Evolutionary conservation across 2,113 vertebrate species (phyloP), one percentile per base, ranked within the genome.

Genomic region (Tinamus guttatus): DNA sequence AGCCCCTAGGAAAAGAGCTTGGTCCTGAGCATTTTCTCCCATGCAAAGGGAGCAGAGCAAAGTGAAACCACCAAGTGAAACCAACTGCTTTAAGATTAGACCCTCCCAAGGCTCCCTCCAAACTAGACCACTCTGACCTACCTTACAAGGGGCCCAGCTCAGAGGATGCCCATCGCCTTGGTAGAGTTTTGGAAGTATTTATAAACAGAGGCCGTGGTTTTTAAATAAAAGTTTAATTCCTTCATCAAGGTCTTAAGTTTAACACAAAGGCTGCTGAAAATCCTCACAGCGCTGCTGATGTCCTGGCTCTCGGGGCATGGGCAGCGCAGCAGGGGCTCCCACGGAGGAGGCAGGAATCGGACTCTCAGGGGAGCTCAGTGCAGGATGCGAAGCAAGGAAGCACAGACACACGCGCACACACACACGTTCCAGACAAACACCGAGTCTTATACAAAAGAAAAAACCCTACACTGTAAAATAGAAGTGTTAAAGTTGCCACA

Each of bases 211-310:
- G 25, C 63, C 0, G 0, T 17, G 10, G 4, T 84, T 96, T 97
- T 97, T 95, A 96, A 97, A 97, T 96, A 97, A 97, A 94, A 96
- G 90, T 97, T 97, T 97, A 96, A 97, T 97, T 96, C 94, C 96
- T 97, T 96, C 94, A 96, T 90, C 88, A 87, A 92, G 92, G 75
- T 96, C 89, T 94, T 89, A 89, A 90, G 41, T 96, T 97, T 80
- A 88, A 95, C 95, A 97, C 67, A 95, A 93, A 96, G n/a, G 90
- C 76, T 93, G 91, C 94, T 81, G 93, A 52, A 89, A 84, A 77
- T 90, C 52, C 67, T 94, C 85, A 69, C 65, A 15, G 45, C 0
- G 0, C 77, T 85, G 68, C 77, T 3, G 11, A 19, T 63, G 85
- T 81, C 91, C 78, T n/a, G 40, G 52, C 64, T 94, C n/a, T 49